A percentile compares a stretch with the other conserved stretches of the same genome.
phyloP scores from a whole-genome alignment of 2,113 vertebrate genomes.

The Procapra przewalskii region DNA sequence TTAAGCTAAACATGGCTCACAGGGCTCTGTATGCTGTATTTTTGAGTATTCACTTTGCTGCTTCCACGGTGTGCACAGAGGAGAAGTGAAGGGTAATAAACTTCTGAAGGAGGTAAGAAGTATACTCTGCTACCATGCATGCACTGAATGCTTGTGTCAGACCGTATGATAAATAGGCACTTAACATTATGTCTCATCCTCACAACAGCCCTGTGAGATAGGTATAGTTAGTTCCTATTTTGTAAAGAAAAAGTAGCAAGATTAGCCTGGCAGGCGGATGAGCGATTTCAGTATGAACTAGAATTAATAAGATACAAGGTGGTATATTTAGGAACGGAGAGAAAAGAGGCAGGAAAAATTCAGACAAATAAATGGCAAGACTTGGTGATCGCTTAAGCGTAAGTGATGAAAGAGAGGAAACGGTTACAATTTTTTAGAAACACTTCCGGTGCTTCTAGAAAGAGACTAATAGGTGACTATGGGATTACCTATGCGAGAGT shows the following conservation, averaged over 20 bases:
- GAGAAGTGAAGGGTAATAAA: not conserved
- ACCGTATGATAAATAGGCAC: not conserved
- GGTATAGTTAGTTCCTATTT: not conserved
- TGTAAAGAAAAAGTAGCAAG: not conserved
- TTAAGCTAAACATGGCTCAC: not conserved
- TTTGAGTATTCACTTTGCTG: not conserved
- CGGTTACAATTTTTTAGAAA: not conserved
- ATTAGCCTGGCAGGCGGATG: not conserved
- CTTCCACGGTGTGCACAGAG: not conserved
- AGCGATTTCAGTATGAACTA: not conserved
- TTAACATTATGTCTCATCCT: not conserved
- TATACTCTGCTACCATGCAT: not conserved
- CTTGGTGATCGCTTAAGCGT: not conserved
- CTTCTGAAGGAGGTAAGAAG: not conserved
- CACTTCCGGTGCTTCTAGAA: not conserved
- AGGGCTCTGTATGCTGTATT: not conserved
- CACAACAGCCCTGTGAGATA: not conserved
- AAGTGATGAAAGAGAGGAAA: not conserved
- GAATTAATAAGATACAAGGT: not conserved
- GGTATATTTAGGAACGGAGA: not conserved
- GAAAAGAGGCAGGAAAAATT: not conserved
- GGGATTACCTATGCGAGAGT: not conserved
- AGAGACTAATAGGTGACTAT: not conserved
- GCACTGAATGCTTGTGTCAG: not conserved
- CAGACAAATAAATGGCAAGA: not conserved